Conservation (phyloP, 2,113 vertebrate species). For the Phycodurus eques region DNA sequence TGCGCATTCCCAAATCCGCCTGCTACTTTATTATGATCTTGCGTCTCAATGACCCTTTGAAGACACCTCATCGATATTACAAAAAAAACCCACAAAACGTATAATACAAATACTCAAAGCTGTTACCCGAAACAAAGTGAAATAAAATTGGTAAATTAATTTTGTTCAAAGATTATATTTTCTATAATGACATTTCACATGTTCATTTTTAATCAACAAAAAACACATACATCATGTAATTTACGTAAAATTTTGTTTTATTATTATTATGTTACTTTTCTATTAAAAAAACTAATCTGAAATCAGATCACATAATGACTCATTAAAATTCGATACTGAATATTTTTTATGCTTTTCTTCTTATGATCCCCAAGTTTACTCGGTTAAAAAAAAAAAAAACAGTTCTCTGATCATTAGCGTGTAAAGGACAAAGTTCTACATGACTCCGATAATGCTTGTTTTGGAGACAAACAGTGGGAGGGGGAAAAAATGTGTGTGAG, state of each 20-base stretch:
- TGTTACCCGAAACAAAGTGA: not conserved
- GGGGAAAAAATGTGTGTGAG: constrained; percentile 3
- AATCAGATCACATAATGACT: not conserved
- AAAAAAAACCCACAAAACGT: not conserved
- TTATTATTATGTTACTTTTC: not conserved
- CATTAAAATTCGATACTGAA: not conserved
- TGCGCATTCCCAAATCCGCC: not conserved
- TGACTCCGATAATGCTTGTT: constrained; percentile 33
- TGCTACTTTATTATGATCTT: too few species aligned
- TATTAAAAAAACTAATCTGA: not conserved
- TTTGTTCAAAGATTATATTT: too few species aligned
- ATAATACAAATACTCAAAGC: not conserved
- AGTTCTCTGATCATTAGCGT: not conserved
- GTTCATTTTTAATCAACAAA: not conserved
- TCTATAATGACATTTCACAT: too few species aligned
- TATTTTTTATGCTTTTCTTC: not conserved
- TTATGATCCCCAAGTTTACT: not conserved
- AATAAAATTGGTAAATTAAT: not conserved
- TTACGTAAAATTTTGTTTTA: not conserved
- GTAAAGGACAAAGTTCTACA: constrained; percentile 24
- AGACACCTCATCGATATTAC: too few species aligned
- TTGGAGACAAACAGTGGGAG: constrained; percentile 37
- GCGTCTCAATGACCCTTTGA: not conserved
- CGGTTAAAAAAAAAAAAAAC: not conserved
- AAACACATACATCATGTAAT: not conserved